Evolutionary conservation across 2,797 vertebrate genomes (phyloP).

Genomic region (Onychomys leucogaster): DNA sequence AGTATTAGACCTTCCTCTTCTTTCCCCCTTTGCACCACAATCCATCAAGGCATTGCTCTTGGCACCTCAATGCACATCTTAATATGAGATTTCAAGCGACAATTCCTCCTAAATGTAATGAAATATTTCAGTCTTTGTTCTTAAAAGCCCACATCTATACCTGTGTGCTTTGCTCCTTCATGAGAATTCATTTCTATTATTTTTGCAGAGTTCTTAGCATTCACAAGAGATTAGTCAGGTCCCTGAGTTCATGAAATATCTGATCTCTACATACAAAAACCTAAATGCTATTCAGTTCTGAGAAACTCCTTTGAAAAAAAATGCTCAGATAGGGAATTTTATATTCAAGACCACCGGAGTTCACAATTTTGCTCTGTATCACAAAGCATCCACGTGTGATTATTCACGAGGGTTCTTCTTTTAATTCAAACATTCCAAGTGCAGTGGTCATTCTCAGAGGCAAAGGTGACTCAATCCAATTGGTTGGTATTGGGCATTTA

Average conservation of each 20-base stretch:
- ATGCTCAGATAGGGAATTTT: constrained; percentile 19
- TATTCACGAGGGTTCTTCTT: constrained; percentile 55
- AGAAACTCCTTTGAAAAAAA: neutral
- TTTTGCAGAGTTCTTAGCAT: constrained; percentile 52
- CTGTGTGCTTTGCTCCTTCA: constrained; percentile 43
- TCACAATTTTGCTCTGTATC: neutral
- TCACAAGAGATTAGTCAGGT: constrained; percentile 58
- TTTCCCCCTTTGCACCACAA: constrained; percentile 43
- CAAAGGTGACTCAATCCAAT: neutral
- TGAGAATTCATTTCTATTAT: constrained; percentile 69
- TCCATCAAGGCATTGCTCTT: constrained; percentile 71
- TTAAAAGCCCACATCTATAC: constrained; percentile 57
- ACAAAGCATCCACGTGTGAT: constrained; percentile 2
- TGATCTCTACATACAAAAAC: constrained; percentile 15
- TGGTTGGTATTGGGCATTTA: neutral
- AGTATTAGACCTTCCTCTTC: constrained; percentile 69
- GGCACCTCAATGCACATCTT: constrained; percentile 81
- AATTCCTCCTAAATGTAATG: constrained; percentile 65
- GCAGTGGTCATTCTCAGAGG: neutral
- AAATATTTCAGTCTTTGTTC: constrained; percentile 78
- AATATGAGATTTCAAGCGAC: constrained; percentile 78
- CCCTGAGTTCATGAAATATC: constrained; percentile 57
- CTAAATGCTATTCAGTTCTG: constrained; percentile 11
- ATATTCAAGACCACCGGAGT: constrained; percentile 39
- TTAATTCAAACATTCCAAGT: constrained; percentile 59